A percentile compares a stretch with the other conserved stretches of the same genome.
Conservation (phyloP, 2,888 invertebrate genomes). For the Saturnia pavonia region DNA sequence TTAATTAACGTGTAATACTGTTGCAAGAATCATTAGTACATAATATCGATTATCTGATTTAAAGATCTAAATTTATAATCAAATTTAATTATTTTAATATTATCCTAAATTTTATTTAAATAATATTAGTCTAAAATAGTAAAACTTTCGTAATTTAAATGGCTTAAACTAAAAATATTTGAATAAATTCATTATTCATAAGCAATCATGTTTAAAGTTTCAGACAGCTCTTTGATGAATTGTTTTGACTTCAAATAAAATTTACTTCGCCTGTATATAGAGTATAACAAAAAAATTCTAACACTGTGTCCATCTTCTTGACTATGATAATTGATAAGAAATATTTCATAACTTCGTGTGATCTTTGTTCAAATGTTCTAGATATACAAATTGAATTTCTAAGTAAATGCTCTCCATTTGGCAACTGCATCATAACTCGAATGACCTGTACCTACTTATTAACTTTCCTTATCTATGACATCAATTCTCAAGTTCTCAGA, state of each 20-base stretch:
- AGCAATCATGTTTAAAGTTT: not conserved
- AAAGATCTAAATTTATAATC: not conserved
- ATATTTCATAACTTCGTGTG: not conserved
- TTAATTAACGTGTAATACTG: not conserved
- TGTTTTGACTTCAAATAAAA: not conserved
- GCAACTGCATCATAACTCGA: constrained; percentile 29
- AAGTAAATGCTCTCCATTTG: constrained; percentile 37
- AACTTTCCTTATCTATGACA: constrained; percentile 20
- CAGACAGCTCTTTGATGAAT: not conserved
- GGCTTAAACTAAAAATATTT: too few relatives aligned
- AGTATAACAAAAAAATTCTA: not conserved
- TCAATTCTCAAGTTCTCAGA: constrained; percentile 1
- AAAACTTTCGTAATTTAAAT: too few relatives aligned
- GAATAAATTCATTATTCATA: too few relatives aligned
- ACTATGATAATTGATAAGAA: not conserved
- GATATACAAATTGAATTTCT: constrained; percentile 29
- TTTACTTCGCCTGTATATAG: not conserved
- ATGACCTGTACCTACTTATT: constrained; percentile 21
- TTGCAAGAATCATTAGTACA: not conserved
- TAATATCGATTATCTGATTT: not conserved
- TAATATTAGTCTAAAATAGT: too few relatives aligned
- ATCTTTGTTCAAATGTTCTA: not conserved
- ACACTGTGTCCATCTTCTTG: not conserved
- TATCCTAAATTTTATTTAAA: too few relatives aligned
- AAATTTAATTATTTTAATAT: too few relatives aligned